Evolutionary conservation across 2,113 vertebrate genomes (phyloP).

Genomic region (Vicugna pacos): DNA sequence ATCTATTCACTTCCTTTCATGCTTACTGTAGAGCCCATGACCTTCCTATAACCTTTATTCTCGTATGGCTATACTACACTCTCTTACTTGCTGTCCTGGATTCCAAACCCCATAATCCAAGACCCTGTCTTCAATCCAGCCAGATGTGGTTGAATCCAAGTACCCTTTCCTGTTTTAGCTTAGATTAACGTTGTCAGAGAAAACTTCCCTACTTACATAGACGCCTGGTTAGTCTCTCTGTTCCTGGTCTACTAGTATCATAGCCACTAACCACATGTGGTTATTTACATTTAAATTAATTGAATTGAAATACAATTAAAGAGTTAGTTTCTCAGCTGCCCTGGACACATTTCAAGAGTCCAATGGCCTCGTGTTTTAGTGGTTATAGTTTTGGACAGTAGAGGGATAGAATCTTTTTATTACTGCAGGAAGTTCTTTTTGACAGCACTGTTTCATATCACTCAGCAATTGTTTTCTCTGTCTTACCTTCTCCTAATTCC

Average conservation of each 20-base stretch:
- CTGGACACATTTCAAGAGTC: neutral
- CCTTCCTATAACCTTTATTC: neutral
- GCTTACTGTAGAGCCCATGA: neutral
- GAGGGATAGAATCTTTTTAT: neutral
- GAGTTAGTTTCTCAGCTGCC: neutral
- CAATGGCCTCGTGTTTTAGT: neutral
- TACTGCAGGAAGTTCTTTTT: neutral
- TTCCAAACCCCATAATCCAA: neutral
- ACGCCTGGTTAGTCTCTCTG: neutral
- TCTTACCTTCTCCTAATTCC: neutral
- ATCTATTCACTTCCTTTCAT: neutral
- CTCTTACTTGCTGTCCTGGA: neutral
- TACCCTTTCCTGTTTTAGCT: neutral
- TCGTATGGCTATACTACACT: neutral
- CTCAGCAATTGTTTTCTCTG: neutral
- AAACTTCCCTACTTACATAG: neutral
- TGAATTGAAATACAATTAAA: neutral
- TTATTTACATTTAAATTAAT: neutral
- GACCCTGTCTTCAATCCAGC: rapidly evolving
- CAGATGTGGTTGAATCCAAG: neutral
- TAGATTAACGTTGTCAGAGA: neutral
- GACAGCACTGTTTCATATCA: too few species aligned
- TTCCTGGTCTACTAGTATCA: neutral
- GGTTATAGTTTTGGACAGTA: neutral
- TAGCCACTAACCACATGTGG: neutral